A percentile compares a stretch with the other conserved stretches of the same genome.
Conservation (phyloP, 2,113 vertebrate species). For the Anoura caudifer region DNA sequence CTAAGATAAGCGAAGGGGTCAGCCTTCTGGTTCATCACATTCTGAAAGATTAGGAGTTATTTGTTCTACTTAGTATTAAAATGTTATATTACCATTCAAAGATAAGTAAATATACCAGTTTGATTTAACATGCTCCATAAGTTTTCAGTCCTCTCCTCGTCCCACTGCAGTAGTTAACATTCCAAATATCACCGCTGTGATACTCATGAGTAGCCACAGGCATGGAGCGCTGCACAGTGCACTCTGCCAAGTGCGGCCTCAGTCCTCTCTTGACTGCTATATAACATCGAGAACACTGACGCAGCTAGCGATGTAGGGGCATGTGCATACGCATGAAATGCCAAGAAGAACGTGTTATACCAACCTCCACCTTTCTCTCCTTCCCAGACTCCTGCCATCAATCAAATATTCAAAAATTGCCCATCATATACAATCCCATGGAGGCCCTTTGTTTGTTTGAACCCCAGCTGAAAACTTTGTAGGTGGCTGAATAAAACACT, state of each 20-base stretch:
- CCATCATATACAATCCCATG: neutral
- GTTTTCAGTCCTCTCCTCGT: conserved; percentile 16
- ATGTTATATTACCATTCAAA: neutral
- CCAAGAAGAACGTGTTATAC: neutral
- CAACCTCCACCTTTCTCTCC: neutral
- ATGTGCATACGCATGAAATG: neutral
- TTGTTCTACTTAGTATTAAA: neutral
- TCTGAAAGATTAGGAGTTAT: neutral
- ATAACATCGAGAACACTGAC: neutral
- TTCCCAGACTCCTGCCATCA: neutral
- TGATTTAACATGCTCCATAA: neutral
- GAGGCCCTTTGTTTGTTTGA: neutral
- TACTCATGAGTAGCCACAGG: neutral
- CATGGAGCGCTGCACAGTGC: no score
- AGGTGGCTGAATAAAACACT: neutral
- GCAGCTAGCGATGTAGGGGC: neutral
- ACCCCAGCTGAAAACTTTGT: neutral
- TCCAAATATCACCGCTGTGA: neutral
- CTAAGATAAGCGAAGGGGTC: neutral
- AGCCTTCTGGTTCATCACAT: neutral
- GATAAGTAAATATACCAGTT: neutral
- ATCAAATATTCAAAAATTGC: neutral
- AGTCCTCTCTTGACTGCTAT: neutral
- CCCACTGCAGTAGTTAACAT: neutral
- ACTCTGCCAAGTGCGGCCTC: neutral